Conservation (phyloP, 2,113 vertebrate species). For the Hepsetus odoe region DNA sequence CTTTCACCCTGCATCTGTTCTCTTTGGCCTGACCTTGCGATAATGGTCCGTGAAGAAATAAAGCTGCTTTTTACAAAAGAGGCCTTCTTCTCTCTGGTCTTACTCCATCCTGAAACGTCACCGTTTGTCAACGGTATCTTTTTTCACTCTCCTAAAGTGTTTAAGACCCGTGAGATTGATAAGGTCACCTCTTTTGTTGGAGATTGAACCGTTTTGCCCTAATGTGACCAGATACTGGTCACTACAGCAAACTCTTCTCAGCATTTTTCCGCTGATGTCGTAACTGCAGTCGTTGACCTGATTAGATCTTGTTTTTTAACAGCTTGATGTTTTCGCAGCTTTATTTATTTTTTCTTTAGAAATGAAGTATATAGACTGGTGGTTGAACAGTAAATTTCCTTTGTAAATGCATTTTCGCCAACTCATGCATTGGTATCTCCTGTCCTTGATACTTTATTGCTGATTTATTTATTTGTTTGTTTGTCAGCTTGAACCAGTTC, state of each 20-base stretch:
- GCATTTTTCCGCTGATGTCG: too few species aligned
- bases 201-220: neutral
- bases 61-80: conserved; percentile 39
- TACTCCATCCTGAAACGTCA: conserved; percentile 26
- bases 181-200: neutral
- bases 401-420: too few species aligned
- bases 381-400: too few species aligned
- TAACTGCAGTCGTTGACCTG: too few species aligned
- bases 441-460: too few species aligned
- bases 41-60: conserved; percentile 37
- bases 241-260: too few species aligned
- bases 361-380: too few species aligned
- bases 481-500: conserved; percentile 3
- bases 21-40: conserved; percentile 6
- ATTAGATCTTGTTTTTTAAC: too few species aligned
- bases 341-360: too few species aligned
- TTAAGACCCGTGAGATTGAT: conserved; percentile 7
- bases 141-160: conserved; percentile 4
- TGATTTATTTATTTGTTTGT: neutral
- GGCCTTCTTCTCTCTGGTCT: conserved; percentile 40
- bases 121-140: conserved; percentile 10
- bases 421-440: too few species aligned
- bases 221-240: too few species aligned
- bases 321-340: neutral
- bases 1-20: neutral